phyloP scores from a whole-genome alignment of 2,888 invertebrate genomes.

The Tetramorium bicarinatum region DNA sequence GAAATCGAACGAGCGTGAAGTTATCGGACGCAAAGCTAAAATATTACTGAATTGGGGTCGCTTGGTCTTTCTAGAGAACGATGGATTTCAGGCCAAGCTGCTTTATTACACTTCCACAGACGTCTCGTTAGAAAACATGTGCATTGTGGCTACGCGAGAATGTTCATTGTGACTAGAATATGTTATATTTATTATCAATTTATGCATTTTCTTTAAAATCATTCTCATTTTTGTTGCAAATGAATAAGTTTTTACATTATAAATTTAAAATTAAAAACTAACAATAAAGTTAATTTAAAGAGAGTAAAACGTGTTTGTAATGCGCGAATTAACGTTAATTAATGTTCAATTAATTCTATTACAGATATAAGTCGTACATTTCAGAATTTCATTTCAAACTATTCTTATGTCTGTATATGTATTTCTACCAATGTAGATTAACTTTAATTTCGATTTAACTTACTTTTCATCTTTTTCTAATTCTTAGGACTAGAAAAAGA shows the following conservation, averaged over 20 bases:
- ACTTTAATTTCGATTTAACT: too few species aligned
- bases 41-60: constrained; percentile 93
- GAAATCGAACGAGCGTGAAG: constrained; percentile 86
- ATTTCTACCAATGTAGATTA: too few species aligned
- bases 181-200: background rate
- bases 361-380: too few species aligned
- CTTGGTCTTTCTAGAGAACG: constrained; percentile 88
- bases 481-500: too few species aligned
- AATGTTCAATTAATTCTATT: too few species aligned
- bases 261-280: background rate
- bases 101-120: constrained; percentile 89
- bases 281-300: too few species aligned
- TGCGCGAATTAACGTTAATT: too few species aligned
- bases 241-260: background rate
- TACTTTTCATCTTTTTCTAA: too few species aligned
- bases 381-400: too few species aligned
- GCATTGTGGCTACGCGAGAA: constrained; percentile 89
- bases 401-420: too few species aligned
- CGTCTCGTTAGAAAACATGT: constrained; percentile 93
- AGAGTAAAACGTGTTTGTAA: too few species aligned
- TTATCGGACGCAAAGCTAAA: constrained; percentile 92
- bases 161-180: background rate
- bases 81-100: constrained; percentile 89
- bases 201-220: background rate
- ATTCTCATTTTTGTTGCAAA: background rate